Evolutionary conservation across 2,113 vertebrate species (phyloP).

Genomic region (Oxyruncus cristatus): DNA sequence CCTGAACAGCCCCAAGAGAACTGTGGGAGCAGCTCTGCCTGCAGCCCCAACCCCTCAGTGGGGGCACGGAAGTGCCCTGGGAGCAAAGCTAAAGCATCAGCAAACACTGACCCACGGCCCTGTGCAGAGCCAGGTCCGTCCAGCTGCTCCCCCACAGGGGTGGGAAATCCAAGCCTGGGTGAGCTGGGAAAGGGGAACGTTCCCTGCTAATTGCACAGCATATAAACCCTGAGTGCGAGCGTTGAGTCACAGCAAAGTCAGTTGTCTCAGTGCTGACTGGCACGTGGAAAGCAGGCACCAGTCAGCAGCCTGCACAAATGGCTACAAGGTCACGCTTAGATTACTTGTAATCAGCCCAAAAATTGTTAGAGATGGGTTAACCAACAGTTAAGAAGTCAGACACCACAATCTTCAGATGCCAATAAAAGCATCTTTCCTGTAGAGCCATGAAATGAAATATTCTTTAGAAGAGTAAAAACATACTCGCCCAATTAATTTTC

Average conservation of each 20-base stretch:
- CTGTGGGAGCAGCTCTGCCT: not conserved
- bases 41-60: rapidly evolving
- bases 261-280: not conserved
- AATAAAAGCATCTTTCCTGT: conserved; percentile 37
- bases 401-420: not conserved
- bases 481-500: conserved; percentile 77
- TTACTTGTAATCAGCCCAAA: not conserved
- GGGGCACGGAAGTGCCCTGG: not conserved
- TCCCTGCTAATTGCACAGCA: not conserved
- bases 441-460: conserved; percentile 55
- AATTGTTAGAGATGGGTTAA: not conserved
- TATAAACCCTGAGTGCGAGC: not conserved
- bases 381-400: conserved; percentile 62
- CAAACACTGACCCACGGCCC: rapidly evolving
- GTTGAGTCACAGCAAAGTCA: not conserved
- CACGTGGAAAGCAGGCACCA: not conserved
- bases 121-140: not conserved
- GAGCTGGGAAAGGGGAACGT: not conserved
- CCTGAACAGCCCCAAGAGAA: not conserved
- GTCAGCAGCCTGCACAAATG: not conserved
- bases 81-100: not conserved
- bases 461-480: conserved; percentile 63
- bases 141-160: not conserved
- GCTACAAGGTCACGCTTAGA: not conserved
- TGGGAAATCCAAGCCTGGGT: rapidly evolving